Conservation (phyloP, 2,113 vertebrate species). For the Chloroceryle aenea region DNA sequence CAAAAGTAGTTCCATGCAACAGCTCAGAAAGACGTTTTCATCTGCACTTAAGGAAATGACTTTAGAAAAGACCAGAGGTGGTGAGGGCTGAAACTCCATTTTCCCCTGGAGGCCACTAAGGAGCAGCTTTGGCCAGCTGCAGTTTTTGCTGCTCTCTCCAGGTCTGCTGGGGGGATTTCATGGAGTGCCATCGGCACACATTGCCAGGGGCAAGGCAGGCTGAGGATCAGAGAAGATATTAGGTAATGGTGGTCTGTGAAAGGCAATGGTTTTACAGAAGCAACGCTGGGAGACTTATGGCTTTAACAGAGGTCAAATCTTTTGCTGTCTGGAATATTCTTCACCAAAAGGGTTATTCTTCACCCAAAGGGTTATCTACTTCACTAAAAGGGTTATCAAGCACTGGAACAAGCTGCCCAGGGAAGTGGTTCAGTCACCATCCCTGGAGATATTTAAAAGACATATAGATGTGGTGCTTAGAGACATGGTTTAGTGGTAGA, state of each 20-base stretch:
- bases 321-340: background rate
- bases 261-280: background rate
- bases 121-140: background rate
- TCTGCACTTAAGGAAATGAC: background rate
- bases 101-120: background rate
- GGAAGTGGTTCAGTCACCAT: background rate
- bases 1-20: background rate
- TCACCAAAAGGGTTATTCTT: background rate
- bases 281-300: background rate
- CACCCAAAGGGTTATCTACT: background rate
- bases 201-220: background rate
- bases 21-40: background rate
- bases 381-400: background rate
- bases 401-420: background rate
- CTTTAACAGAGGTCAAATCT: background rate
- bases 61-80: background rate
- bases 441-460: background rate
- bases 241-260: background rate
- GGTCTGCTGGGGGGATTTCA: background rate
- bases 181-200: background rate
- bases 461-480: fast-evolving
- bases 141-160: background rate
- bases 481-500: background rate
- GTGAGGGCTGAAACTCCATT: background rate
- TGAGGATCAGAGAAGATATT: background rate